Evolutionary conservation across 2,797 vertebrate species (phyloP), one percentile per base, ranked within the genome.

Genomic region (Gymnoscopelus braueri): DNA sequence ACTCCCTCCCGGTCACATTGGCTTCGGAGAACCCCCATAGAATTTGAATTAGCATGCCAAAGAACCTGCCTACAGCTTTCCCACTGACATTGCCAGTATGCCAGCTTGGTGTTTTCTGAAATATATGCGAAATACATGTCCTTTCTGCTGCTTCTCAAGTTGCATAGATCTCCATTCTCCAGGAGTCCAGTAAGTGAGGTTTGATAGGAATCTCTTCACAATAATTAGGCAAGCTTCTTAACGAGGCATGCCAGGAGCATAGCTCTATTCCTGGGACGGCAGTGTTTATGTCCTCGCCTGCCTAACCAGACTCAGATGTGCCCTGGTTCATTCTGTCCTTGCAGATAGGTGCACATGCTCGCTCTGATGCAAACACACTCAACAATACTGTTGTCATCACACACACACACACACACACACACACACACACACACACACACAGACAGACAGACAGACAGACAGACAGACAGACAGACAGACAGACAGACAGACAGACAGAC

Each of bases 251-350:
- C 78, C 72, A 88, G 66, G 74, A 82, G 75, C 72, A 60, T 70
- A 79, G 72, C 61, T 63, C 19, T 84, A 60, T 61, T 80, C 69
- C 71, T 74, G 69, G 75, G 69, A 65, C 57, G 77, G 7, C 49
- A 11, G 63, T 82, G 75, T 77, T 86, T 87, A 75, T 79, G 76
- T 84, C 69, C 73, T 80, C n/a, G 13, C 76, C 66, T 24, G 50
- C 63, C 59, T 87, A 90, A 90, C 87, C 49, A 67, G 75, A 77
- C 72, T 88, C 88, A 88, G 77, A 91, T 90, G 85, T 86, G 84
- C 81, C 39, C 72, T 79, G 58, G 79, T 85, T 86, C 66, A 68
- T 75, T 83, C 13, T 78, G 75, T 79, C 75, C 72, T 77, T 32
- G 26, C 63, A 72, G 60, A 80, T 78, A 83, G 72, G 69, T 78